Conservation (phyloP, 2,113 vertebrate species). For the Cepphus grylle region DNA sequence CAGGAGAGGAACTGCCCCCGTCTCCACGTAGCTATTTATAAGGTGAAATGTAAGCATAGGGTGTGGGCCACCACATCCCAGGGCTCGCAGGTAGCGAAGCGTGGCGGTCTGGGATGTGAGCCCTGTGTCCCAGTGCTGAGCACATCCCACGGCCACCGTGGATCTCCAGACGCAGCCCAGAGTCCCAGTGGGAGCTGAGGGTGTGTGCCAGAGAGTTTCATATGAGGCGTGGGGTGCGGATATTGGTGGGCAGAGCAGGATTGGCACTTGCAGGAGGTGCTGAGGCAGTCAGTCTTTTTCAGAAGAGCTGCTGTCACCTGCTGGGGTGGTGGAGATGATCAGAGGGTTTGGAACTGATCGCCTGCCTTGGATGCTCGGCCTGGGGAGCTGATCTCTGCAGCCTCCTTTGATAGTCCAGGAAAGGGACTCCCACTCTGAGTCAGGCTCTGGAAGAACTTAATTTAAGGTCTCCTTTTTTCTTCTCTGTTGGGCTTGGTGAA, state of each 20-base stretch:
- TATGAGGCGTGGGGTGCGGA: rapidly evolving
- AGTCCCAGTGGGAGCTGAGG: background rate
- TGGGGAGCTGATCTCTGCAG: background rate
- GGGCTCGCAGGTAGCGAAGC: rapidly evolving
- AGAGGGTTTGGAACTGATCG: background rate
- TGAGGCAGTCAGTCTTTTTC: background rate
- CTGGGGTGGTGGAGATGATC: background rate
- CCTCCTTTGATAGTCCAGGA: background rate
- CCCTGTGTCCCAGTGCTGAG: background rate
- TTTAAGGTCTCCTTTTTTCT: background rate
- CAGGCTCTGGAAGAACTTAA: background rate
- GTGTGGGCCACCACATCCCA: rapidly evolving
- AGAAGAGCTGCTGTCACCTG: background rate
- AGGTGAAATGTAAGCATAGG: background rate
- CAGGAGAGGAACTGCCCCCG: rapidly evolving
- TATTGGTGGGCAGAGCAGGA: background rate
- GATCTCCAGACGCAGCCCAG: background rate
- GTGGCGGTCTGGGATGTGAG: rapidly evolving
- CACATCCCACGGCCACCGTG: rapidly evolving
- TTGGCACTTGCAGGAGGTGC: background rate
- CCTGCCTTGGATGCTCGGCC: background rate
- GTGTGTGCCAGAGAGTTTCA: background rate
- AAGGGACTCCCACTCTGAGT: background rate
- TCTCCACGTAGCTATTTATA: background rate
- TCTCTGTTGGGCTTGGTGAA: background rate